Conservation (phyloP, 2,888 invertebrate genomes). For the Heliothis peltigera region DNA sequence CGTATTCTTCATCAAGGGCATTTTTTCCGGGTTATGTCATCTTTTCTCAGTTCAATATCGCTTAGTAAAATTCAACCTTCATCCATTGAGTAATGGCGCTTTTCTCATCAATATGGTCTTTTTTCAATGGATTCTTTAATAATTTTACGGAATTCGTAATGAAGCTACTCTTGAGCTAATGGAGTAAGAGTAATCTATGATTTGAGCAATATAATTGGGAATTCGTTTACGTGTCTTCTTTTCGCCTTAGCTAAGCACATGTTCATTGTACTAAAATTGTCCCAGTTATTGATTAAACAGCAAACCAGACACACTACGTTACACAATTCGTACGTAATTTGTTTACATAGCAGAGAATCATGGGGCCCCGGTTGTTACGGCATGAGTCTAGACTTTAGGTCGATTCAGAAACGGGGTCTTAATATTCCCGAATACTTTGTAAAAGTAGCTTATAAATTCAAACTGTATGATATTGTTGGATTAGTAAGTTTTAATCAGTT, state of each 20-base stretch:
- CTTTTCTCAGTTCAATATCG: background rate
- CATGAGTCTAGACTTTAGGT: conserved; percentile 34
- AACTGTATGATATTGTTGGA: too few relatives aligned
- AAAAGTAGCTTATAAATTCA: background rate
- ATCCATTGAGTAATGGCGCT: too few relatives aligned
- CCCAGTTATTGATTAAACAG: conserved; percentile 3
- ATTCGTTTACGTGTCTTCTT: too few relatives aligned
- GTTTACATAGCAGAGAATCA: conserved; percentile 27
- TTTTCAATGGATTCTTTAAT: too few relatives aligned
- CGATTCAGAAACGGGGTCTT: background rate
- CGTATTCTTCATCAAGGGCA: background rate
- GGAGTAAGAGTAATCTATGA: too few relatives aligned
- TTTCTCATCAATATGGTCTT: too few relatives aligned
- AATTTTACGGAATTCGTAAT: too few relatives aligned
- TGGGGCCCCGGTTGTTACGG: conserved; percentile 6
- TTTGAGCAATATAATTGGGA: too few relatives aligned
- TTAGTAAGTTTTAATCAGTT: too few relatives aligned
- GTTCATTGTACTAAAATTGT: background rate
- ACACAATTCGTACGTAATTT: conserved; percentile 15
- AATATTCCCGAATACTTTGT: background rate
- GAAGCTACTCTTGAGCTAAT: too few relatives aligned
- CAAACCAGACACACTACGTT: background rate
- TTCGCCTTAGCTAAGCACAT: background rate
- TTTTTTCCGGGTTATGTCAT: background rate
- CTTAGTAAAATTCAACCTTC: background rate